Evolutionary conservation across 2,113 vertebrate species (phyloP).

Genomic region (Peromyscus maniculatus): DNA sequence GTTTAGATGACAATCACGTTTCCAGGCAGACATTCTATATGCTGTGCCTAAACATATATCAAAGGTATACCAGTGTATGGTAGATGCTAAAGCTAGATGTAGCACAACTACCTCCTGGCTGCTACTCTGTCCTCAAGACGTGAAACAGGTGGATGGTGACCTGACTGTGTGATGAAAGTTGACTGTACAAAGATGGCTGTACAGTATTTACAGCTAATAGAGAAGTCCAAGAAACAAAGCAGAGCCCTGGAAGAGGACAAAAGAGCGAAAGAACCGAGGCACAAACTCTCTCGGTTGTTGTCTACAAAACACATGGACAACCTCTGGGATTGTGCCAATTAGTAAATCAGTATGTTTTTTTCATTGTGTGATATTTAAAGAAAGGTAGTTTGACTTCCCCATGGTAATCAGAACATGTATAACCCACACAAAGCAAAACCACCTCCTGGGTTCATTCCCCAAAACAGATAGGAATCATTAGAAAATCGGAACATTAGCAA

Average conservation of each 20-base stretch:
- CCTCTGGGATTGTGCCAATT: not conserved
- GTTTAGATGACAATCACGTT: not conserved
- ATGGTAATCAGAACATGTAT: not conserved
- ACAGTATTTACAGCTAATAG: not conserved
- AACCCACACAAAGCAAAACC: conserved; percentile 9
- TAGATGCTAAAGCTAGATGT: conserved; percentile 1
- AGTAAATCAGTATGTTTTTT: conserved; percentile 23
- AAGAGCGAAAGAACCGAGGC: not conserved
- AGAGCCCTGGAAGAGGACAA: not conserved
- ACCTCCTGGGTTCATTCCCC: not conserved
- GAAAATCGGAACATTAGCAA: not conserved
- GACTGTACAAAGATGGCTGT: not conserved
- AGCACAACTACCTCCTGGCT: not conserved
- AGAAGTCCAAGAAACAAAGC: conserved; percentile 23
- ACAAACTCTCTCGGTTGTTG: not conserved
- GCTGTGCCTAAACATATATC: not conserved
- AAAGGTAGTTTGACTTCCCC: conserved; percentile 1
- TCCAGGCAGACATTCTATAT: not conserved
- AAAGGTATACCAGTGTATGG: not conserved
- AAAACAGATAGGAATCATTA: conserved; percentile 5
- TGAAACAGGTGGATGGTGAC: not conserved
- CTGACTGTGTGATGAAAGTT: not conserved
- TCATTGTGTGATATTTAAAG: not conserved
- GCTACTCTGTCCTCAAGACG: not conserved
- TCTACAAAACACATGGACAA: not conserved